Conservation (phyloP, 2,797 vertebrate species). For the Gallirallus australis region DNA sequence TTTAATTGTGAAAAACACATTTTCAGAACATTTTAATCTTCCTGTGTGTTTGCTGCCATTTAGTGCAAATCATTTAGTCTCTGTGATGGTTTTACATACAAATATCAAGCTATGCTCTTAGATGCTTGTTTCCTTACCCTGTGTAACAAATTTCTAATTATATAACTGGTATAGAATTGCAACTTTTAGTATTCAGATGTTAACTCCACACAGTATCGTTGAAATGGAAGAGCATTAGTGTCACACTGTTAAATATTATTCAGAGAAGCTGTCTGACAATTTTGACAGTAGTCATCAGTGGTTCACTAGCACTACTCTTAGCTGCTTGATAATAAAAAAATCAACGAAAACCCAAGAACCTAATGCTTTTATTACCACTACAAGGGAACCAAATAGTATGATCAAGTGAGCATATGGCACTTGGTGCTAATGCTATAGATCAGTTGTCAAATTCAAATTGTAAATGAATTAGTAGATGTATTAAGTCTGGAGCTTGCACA, state of each 20-base stretch:
- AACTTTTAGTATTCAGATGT: not conserved
- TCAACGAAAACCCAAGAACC: too few relatives aligned
- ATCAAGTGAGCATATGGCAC: not conserved
- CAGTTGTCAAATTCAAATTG: not conserved
- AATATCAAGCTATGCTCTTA: not conserved
- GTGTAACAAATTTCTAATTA: not conserved
- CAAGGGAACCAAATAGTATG: not conserved
- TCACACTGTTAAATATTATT: conserved; percentile 42
- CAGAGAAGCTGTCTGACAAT: conserved; percentile 15
- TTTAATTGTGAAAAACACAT: not conserved
- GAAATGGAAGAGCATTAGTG: not conserved
- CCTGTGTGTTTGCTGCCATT: not conserved
- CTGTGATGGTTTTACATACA: not conserved
- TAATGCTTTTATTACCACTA: not conserved
- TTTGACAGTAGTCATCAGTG: conserved; percentile 24
- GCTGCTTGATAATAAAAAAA: not conserved
- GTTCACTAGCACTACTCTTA: not conserved
- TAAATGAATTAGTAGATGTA: not conserved
- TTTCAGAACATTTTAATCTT: not conserved
- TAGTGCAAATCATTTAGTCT: not conserved
- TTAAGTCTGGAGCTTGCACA: not conserved
- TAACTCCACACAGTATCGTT: not conserved
- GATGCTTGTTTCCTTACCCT: not conserved
- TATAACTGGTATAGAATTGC: not conserved
- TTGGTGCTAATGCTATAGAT: not conserved